Conservation (phyloP, 1,140 invertebrate genomes). For the Drosophila parvula region DNA sequence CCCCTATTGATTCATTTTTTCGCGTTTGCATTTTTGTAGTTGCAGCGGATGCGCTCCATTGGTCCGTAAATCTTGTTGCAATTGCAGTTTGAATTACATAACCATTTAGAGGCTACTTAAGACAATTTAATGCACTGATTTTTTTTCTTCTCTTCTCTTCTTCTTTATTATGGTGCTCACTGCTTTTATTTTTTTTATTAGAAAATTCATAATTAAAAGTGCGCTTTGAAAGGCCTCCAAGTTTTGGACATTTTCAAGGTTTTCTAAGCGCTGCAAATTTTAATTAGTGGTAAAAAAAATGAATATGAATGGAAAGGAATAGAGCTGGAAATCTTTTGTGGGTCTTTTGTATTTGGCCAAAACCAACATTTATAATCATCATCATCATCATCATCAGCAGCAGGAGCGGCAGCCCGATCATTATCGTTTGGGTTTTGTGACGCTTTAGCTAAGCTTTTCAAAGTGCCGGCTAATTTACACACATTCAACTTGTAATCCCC, state of each 20-base stretch:
- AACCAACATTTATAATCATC: constrained; percentile 15
- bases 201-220: constrained; percentile 69
- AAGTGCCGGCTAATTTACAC: constrained; percentile 51
- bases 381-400: constrained; percentile 7
- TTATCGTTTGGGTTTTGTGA: constrained; percentile 28
- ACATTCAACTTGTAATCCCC: constrained; percentile 55
- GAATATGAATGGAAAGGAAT: constrained; percentile 13
- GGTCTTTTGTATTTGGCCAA: constrained; percentile 28
- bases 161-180: constrained; percentile 19
- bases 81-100: constrained; percentile 53
- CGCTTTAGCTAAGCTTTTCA: constrained; percentile 43
- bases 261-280: constrained; percentile 31
- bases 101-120: constrained; percentile 55
- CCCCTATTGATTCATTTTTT: constrained; percentile 28
- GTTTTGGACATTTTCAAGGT: constrained; percentile 66
- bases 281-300: constrained; percentile 45
- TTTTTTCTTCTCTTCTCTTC: constrained; percentile 2
- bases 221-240: constrained; percentile 25
- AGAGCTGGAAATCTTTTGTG: constrained; percentile 25
- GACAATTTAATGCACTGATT: constrained; percentile 27
- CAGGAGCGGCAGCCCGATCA: constrained; percentile 13
- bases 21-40: constrained; percentile 42
- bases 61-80: constrained; percentile 70
- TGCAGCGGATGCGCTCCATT: constrained; percentile 70
- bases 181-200: constrained; percentile 1